A percentile compares a stretch with the other conserved stretches of the same genome.
Conservation (phyloP, 1,140 invertebrate genomes). For the Drosophila serrata region DNA sequence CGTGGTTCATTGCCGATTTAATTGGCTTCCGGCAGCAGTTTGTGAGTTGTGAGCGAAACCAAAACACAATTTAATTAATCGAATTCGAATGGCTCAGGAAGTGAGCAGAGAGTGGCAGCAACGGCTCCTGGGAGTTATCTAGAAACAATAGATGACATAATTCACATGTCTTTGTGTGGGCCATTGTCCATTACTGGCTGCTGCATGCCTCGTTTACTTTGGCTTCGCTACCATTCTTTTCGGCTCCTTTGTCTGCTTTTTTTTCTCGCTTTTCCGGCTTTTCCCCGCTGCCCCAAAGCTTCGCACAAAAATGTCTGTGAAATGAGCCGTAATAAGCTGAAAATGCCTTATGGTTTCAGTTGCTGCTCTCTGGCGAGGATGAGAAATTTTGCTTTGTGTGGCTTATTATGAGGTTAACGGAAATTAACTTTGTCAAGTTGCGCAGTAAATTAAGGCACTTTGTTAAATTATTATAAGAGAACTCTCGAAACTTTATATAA, state of each 20-base stretch:
- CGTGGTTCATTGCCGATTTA: conserved; percentile 57
- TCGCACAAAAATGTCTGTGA: conserved; percentile 52
- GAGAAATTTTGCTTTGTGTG: conserved; percentile 45
- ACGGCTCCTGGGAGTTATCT: conserved; percentile 43
- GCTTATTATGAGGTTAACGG: conserved; percentile 36
- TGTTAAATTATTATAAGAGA: not conserved
- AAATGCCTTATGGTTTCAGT: conserved; percentile 53
- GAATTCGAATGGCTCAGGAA: conserved; percentile 35
- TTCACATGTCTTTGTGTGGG: conserved; percentile 43
- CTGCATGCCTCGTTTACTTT: conserved; percentile 65
- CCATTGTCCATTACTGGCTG: conserved; percentile 42
- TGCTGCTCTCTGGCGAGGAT: conserved; percentile 12
- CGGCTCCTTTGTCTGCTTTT: conserved; percentile 23
- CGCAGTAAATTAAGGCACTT: conserved; percentile 32
- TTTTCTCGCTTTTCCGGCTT: conserved; percentile 28
- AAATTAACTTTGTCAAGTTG: conserved; percentile 35
- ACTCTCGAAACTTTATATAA: no score
- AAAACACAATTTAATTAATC: conserved; percentile 72
- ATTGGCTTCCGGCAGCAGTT: conserved; percentile 48
- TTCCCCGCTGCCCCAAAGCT: not conserved
- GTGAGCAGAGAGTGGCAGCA: not conserved
- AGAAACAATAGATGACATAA: conserved; percentile 51
- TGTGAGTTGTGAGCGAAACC: conserved; percentile 21
- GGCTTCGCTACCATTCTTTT: conserved; percentile 53
- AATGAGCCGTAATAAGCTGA: conserved; percentile 72